A percentile compares a stretch with the other conserved stretches of the same genome.
Evolutionary conservation across 92 coral and sea anemone species (phyloP).

Genomic region (Phymanthus crucifer): DNA sequence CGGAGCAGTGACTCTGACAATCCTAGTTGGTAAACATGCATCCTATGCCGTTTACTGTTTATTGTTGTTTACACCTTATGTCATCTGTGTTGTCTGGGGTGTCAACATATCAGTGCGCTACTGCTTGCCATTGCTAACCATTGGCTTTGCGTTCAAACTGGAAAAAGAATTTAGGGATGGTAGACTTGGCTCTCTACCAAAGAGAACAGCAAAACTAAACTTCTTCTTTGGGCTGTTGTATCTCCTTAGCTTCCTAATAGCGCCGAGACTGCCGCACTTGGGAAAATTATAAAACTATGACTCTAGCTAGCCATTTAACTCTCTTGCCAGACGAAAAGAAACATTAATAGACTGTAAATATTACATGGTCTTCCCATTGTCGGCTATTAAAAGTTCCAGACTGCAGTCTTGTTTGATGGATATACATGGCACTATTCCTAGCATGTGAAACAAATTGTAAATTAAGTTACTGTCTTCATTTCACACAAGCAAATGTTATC

Average conservation of each 20-base stretch:
- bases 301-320: no score
- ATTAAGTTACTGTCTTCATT: not conserved
- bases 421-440: no score
- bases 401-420: not conserved
- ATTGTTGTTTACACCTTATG: constrained; percentile 83
- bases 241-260: constrained; percentile 65
- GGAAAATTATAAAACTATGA: constrained; percentile 8
- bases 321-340: not conserved
- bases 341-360: not conserved
- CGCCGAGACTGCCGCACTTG: constrained; percentile 66
- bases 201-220: constrained; percentile 83
- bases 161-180: constrained; percentile 80
- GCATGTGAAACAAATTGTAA: no score
- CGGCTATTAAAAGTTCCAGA: no score
- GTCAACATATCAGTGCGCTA: constrained; percentile 78
- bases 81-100: constrained; percentile 75
- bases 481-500: no score
- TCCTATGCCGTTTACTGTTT: constrained; percentile 78
- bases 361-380: no score
- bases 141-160: constrained; percentile 72
- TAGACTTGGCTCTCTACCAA: constrained; percentile 58
- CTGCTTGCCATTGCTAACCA: constrained; percentile 69
- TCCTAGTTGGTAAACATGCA: constrained; percentile 74
- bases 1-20: constrained; percentile 89
- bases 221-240: constrained; percentile 80